These are phyloP conservation scores for Salvelinus sp. DNA, from an alignment of 2,113 vertebrate genomes.

Conservation along the genomic window DNA sequence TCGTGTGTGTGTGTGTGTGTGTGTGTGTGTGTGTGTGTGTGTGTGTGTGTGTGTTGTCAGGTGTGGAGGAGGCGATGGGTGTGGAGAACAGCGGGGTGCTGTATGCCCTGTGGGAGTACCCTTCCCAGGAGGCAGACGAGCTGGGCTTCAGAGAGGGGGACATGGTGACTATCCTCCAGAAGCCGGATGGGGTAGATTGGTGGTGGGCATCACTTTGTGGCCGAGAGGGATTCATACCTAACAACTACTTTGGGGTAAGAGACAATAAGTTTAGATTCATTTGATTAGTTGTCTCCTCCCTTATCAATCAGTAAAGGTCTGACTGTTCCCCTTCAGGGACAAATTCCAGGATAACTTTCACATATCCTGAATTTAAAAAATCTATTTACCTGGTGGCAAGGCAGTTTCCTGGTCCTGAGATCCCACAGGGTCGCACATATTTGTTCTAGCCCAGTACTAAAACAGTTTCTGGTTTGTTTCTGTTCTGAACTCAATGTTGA, in stretches of 20 bases:
- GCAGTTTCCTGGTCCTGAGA: no score
- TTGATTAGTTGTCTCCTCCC: no score
- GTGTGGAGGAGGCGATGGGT: conserved; percentile 85
- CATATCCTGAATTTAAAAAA: no score
- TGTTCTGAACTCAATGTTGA: neutral
- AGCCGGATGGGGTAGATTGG: conserved; percentile 80
- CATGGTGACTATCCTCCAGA: conserved; percentile 85
- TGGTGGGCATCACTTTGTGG: conserved; percentile 89
- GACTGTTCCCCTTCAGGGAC: no score
- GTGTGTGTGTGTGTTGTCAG: conserved; percentile 56
- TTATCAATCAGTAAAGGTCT: no score
- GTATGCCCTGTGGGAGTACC: conserved; percentile 87
- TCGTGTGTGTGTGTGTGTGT: neutral
- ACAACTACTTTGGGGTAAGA: conserved; percentile 90
- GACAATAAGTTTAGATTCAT: no score
- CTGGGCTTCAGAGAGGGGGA: conserved; percentile 87
- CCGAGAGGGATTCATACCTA: conserved; percentile 86
- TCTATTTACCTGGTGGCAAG: no score
- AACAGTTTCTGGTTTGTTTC: no score
- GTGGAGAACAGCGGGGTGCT: conserved; percentile 82
- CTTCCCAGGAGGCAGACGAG: conserved; percentile 82
- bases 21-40: no score
- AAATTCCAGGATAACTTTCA: no score
- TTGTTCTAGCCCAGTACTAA: no score
- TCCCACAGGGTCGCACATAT: no score